Evolutionary conservation across 2,888 invertebrate genomes (phyloP).

Genomic region (Dasysyrphus albostriatus): DNA sequence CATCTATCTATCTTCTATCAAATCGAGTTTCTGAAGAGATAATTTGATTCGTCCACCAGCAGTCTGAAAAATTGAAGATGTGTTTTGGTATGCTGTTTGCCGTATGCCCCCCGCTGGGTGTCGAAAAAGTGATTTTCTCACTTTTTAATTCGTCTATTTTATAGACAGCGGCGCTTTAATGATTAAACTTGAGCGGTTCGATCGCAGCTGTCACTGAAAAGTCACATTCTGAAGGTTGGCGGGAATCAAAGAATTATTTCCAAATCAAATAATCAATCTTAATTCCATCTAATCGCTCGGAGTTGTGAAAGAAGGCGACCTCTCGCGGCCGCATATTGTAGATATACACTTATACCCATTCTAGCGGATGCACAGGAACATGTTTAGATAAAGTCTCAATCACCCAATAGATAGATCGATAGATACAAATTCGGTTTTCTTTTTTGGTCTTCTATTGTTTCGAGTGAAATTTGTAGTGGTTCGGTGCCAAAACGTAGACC

Average conservation of each 20-base stretch:
- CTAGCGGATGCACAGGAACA: slow-evolving; percentile 70
- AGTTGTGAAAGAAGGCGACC: slow-evolving; percentile 62
- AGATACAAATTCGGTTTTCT: slow-evolving; percentile 35
- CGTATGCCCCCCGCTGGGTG: slow-evolving; percentile 41
- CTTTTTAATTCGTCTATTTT: slow-evolving; percentile 27
- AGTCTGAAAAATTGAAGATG: slow-evolving; percentile 44
- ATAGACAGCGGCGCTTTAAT: slow-evolving; percentile 39
- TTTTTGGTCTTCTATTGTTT: slow-evolving; percentile 61
- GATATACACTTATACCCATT: slow-evolving; percentile 17
- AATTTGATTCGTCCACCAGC: slow-evolving; percentile 51
- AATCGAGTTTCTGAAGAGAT: slow-evolving; percentile 70
- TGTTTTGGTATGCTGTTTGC: background rate
- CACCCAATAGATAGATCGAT: slow-evolving; percentile 26
- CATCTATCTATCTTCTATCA: slow-evolving; percentile 50
- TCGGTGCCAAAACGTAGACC: slow-evolving; percentile 62
- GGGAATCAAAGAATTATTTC: slow-evolving; percentile 77
- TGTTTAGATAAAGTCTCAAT: slow-evolving; percentile 34
- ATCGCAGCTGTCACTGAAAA: slow-evolving; percentile 47
- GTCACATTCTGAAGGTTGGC: slow-evolving; percentile 61
- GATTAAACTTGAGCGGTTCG: slow-evolving; percentile 37
- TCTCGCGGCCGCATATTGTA: slow-evolving; percentile 44
- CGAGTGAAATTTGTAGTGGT: slow-evolving; percentile 69
- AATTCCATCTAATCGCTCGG: slow-evolving; percentile 77
- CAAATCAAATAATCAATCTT: slow-evolving; percentile 83
- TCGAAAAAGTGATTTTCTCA: slow-evolving; percentile 70